Evolutionary conservation across 2,797 vertebrate genomes (phyloP).

Genomic region (Lithobates sylvaticus): DNA sequence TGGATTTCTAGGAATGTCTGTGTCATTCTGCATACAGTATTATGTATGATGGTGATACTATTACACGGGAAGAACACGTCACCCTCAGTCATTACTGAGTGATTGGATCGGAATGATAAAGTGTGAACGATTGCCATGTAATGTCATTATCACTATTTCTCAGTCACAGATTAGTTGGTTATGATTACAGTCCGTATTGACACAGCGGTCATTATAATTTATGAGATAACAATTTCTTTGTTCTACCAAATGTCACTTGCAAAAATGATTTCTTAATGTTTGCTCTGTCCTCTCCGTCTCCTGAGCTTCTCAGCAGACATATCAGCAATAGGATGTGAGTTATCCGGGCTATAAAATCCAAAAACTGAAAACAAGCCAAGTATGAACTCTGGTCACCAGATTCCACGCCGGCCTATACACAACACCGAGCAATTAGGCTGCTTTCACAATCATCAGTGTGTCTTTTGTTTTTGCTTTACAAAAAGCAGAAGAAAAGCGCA

Average conservation of each 20-base stretch:
- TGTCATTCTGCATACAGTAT: not conserved
- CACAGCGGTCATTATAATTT: not conserved
- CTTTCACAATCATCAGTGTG: no score
- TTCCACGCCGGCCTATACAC: no score
- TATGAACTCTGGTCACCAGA: no score
- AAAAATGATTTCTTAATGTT: not conserved
- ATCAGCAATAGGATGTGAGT: not conserved
- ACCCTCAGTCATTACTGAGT: conserved; percentile 13
- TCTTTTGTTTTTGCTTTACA: no score
- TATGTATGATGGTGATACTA: not conserved
- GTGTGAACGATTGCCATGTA: not conserved
- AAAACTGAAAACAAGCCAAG: no score
- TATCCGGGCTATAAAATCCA: not conserved
- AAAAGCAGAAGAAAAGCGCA: no score
- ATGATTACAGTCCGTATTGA: conserved; percentile 2
- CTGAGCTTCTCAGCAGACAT: no score
- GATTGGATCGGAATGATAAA: conserved; percentile 13
- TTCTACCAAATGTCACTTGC: conserved; percentile 21
- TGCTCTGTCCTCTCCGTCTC: not conserved
- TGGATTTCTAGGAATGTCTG: conserved; percentile 6
- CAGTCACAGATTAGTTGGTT: not conserved
- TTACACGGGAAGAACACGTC: conserved; percentile 15
- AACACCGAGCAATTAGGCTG: no score
- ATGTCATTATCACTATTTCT: conserved; percentile 28
- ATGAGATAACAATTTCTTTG: conserved; percentile 15